Conservation (phyloP, 2,113 vertebrate species). For the Eclectus roratus region DNA sequence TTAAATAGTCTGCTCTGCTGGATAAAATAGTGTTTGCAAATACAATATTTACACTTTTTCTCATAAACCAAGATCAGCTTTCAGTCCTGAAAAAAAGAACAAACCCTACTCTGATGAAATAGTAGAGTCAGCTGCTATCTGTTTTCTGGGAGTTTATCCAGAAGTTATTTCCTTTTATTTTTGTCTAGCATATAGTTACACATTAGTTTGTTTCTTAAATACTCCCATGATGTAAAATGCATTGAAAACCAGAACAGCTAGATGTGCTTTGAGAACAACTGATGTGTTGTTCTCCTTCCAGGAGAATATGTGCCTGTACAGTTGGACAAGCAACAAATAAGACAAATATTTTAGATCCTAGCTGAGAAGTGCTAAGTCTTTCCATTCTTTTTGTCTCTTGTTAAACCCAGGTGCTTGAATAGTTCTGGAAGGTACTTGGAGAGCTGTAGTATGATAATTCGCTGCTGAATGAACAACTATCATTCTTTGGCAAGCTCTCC, state of each 20-base stretch:
- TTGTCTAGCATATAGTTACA: background rate
- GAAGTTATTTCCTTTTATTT: background rate
- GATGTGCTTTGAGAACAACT: background rate
- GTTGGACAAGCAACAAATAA: background rate
- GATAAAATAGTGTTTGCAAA: background rate
- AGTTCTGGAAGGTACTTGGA: background rate
- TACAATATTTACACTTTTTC: background rate
- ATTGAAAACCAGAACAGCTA: background rate
- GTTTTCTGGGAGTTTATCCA: background rate
- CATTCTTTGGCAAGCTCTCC: background rate
- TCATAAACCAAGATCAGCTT: background rate
- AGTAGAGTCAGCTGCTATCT: background rate
- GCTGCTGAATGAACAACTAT: background rate
- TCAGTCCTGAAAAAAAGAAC: background rate
- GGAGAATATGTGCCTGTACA: background rate
- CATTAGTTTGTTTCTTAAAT: background rate
- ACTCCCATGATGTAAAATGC: background rate
- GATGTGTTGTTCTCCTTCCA: background rate
- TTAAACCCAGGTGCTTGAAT: background rate
- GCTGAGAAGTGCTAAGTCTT: background rate
- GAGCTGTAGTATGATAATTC: background rate
- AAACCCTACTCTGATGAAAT: background rate
- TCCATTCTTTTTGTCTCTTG: background rate
- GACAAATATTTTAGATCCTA: background rate
- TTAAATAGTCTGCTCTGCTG: background rate